These are phyloP conservation scores for Hermetia illucens DNA, from an alignment of 1,140 invertebrate species.

Conservation along the genomic window DNA sequence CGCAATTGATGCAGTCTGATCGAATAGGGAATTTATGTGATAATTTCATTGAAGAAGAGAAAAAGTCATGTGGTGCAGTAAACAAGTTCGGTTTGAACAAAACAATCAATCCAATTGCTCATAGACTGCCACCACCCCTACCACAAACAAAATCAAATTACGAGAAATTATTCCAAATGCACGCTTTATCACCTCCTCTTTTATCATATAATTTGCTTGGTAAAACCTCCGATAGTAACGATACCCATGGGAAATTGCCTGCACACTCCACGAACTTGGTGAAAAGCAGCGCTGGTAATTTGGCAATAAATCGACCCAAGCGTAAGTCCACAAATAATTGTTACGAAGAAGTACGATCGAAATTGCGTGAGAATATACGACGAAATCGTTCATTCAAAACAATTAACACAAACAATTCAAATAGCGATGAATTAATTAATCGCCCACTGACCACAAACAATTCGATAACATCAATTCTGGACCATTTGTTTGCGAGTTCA, in stretches of 20 bases:
- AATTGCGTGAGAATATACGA: constrained; percentile 6
- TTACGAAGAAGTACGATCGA: neutral
- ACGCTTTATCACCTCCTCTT: neutral
- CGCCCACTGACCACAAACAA: neutral
- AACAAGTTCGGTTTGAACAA: neutral
- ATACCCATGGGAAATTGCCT: neutral
- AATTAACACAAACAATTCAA: neutral
- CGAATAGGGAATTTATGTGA: neutral
- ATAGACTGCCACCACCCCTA: neutral
- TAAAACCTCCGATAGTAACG: neutral
- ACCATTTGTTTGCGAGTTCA: neutral
- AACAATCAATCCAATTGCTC: neutral
- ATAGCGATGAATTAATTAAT: neutral
- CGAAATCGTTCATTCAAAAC: constrained; percentile 7
- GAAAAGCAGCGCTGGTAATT: neutral
- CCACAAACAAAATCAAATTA: neutral
- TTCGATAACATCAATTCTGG: neutral
- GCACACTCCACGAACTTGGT: neutral
- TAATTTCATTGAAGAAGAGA: no score
- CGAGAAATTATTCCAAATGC: neutral
- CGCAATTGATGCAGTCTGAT: neutral
- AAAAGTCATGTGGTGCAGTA: neutral
- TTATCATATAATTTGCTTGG: no score
- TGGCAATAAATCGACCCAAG: neutral
- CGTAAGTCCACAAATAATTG: neutral